Conservation (phyloP, 2,797 vertebrate species). For the Petrocephalus schoutedeni region DNA sequence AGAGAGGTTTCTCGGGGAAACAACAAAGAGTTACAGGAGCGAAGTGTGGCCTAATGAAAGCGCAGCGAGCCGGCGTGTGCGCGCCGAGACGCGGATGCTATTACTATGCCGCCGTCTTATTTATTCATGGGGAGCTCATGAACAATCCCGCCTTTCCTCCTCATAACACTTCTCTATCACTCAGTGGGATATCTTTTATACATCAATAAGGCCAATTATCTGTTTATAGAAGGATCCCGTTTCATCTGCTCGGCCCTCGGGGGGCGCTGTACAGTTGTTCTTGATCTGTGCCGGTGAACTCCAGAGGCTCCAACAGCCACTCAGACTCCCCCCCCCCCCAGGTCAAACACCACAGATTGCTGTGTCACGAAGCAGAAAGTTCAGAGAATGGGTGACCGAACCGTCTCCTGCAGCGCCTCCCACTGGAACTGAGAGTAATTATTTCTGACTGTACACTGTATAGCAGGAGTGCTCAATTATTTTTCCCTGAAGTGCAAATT, state of each 20-base stretch:
- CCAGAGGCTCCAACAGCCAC: slow-evolving; percentile 64
- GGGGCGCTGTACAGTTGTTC: not conserved
- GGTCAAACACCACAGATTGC: slow-evolving; percentile 39
- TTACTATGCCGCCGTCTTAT: slow-evolving; percentile 84
- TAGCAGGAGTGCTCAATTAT: not conserved
- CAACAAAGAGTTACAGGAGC: slow-evolving; percentile 31
- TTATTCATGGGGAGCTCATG: slow-evolving; percentile 85
- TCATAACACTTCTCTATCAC: slow-evolving; percentile 93
- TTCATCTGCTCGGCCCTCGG: slow-evolving; percentile 69
- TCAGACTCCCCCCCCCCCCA: slow-evolving; percentile 44
- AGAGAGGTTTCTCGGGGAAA: not conserved
- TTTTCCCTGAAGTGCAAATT: not conserved
- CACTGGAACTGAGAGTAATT: not conserved
- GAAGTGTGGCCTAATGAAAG: slow-evolving; percentile 52
- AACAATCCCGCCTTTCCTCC: slow-evolving; percentile 94
- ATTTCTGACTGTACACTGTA: not conserved
- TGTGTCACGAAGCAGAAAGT: slow-evolving; percentile 50
- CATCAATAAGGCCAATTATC: slow-evolving; percentile 99
- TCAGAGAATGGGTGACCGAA: not conserved
- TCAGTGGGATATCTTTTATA: slow-evolving; percentile 95
- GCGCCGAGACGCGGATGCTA: slow-evolving; percentile 65
- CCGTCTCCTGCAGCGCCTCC: not conserved
- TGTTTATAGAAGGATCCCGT: slow-evolving; percentile 89
- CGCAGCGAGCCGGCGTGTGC: slow-evolving; percentile 62
- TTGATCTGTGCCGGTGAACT: slow-evolving; percentile 47